Evolutionary conservation across 53 echinoderm and acorn worm species (phyloP), one percentile per base, ranked within the genome.

Genomic region (Henricia sp.): DNA sequence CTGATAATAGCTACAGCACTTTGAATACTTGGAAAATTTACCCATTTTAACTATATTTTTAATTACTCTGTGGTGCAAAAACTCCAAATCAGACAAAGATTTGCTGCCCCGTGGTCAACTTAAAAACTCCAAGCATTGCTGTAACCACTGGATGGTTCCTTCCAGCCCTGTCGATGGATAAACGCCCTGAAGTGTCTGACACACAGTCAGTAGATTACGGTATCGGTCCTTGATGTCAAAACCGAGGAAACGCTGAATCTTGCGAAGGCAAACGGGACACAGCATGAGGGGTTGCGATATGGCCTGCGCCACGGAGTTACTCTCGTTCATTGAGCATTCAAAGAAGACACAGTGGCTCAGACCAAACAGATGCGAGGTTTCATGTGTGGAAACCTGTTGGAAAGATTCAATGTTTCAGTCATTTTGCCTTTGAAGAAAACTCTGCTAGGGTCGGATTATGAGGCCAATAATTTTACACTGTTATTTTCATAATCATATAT

Each of bases 281-380:
- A 96, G 94, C 48, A 90, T 72, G 9, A 96, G 72, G 5, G 96
- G 96, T 53, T 96, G 96, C 5, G 64, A 32, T 34, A 94, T 59
- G 6, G 96, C 96, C 60, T 94, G 85, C 4, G 70, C 40, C 13
- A 90, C 86, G 0, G 96, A 94, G 3, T 62, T 83, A 68, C 96
- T 96, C 69, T 87, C 94, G 69, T 96, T 96, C 96, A 96, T 96
- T 9, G 96, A 85, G 82, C 96, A 96, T 20, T 71, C 68, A 66
- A 96, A 96, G 92, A 94, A 96, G 52, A 94, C 88, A 59, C 96
- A 96, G 72, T 96, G 96, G 21, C 87, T 78, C 26, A 96, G 68
- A 20, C 96, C 92, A 86, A 96, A 94, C 23, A 96, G 77, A 48
- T 96, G 96, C 39, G 88, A 94, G 2, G 94, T 85, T 51, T 96